A percentile compares a stretch with the other conserved stretches of the same genome.
Conservation (phyloP, 2,797 vertebrate genomes). For the Otus scops region DNA sequence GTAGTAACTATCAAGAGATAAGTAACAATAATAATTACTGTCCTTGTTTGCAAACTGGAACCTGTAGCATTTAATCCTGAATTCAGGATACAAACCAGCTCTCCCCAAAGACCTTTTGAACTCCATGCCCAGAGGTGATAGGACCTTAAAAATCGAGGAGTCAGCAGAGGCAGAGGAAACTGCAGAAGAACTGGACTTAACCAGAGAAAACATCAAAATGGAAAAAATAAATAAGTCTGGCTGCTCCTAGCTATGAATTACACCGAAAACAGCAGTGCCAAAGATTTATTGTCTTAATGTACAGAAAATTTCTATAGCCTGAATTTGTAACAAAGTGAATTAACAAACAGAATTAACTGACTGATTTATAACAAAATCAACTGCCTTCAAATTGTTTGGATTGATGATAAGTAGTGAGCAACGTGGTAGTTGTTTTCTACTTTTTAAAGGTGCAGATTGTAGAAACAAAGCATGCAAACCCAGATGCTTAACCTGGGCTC, state of each 20-base stretch:
- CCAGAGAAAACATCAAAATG: background rate
- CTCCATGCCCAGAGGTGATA: background rate
- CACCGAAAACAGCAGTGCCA: background rate
- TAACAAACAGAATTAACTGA: background rate
- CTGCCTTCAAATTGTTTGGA: background rate
- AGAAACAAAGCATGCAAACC: background rate
- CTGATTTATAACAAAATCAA: background rate
- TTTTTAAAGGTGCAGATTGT: background rate
- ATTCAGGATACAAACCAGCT: background rate
- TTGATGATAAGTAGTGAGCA: background rate
- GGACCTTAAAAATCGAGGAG: background rate
- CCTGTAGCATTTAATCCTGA: background rate
- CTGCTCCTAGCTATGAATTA: background rate
- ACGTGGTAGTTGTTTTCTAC: background rate
- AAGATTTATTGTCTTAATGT: background rate
- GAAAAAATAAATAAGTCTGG: background rate
- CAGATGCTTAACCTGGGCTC: background rate
- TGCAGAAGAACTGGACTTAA: background rate
- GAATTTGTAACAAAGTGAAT: background rate
- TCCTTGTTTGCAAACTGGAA: background rate
- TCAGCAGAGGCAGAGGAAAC: background rate
- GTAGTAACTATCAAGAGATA: background rate
- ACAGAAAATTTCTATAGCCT: background rate
- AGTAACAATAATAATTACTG: background rate
- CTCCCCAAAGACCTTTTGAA: background rate